phyloP scores from a whole-genome alignment of 2,113 vertebrate species.

The Barbus barbus region DNA sequence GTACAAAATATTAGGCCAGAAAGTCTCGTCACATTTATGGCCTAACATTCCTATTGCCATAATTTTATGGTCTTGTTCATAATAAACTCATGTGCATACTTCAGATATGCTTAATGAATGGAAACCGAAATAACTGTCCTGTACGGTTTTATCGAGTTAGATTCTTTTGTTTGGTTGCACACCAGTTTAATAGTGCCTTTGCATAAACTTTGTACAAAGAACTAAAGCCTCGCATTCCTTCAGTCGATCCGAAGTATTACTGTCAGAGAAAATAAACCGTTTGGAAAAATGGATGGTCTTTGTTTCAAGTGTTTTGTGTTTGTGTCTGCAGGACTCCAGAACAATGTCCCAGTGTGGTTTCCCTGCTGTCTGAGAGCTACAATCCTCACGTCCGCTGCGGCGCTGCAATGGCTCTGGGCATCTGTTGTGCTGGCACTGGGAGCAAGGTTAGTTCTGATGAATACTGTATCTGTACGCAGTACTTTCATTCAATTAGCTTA shows the following conservation, averaged over 20 bases:
- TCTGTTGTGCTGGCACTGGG: slow-evolving; percentile 97
- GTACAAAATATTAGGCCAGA: background rate
- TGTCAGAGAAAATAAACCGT: slow-evolving; percentile 2
- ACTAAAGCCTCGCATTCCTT: slow-evolving; percentile 6
- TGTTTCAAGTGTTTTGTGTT: background rate
- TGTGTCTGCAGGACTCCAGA: slow-evolving; percentile 88
- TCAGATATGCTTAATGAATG: background rate
- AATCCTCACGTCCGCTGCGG: slow-evolving; percentile 98
- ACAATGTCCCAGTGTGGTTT: slow-evolving; percentile 97
- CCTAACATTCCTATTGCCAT: background rate
- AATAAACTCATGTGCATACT: background rate
- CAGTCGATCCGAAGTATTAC: background rate
- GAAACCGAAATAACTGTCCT: too few species aligned
- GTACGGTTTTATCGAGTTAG: background rate
- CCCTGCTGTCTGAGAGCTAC: slow-evolving; percentile 96
- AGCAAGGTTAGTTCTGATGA: slow-evolving; percentile 84
- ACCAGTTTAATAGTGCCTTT: background rate
- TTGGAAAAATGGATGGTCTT: background rate
- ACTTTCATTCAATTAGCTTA: background rate
- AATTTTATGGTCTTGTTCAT: background rate
- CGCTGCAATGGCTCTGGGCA: slow-evolving; percentile 96
- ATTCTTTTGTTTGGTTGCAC: background rate
- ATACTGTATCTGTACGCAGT: background rate
- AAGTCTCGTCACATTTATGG: background rate
- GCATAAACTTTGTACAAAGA: background rate